phyloP scores from a whole-genome alignment of 2,888 invertebrate species.

The Standfussiana lucernea region DNA sequence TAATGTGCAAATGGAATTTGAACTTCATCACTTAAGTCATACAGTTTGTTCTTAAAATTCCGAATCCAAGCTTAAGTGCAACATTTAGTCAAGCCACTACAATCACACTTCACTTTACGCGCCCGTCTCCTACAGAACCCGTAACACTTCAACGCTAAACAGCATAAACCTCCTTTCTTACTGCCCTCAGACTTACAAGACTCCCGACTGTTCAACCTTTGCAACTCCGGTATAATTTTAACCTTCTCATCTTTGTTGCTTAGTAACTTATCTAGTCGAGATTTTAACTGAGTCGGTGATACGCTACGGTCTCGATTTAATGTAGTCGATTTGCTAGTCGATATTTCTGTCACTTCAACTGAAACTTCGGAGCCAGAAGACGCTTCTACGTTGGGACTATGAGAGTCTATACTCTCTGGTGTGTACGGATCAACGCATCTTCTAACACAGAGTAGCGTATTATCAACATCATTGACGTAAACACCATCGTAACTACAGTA shows the following conservation, averaged over 20 bases:
- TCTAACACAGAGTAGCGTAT: conserved; percentile 82
- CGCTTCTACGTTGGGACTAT: conserved; percentile 91
- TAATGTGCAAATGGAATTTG: not conserved
- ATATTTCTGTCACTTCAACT: conserved; percentile 77
- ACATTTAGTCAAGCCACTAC: conserved; percentile 80
- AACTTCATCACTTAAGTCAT: not conserved
- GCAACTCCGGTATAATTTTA: conserved; percentile 76
- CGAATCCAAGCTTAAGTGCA: conserved; percentile 71
- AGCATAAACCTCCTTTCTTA: conserved; percentile 82
- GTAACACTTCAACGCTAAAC: conserved; percentile 85
- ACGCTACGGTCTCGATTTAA: conserved; percentile 86
- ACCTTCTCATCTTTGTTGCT: conserved; percentile 71
- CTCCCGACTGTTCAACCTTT: conserved; percentile 83
- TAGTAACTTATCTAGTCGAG: conserved; percentile 89
- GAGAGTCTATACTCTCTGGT: conserved; percentile 95
- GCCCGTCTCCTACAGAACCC: conserved; percentile 85
- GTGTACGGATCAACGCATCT: conserved; percentile 93
- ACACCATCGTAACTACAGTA: conserved; percentile 82
- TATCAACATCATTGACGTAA: conserved; percentile 90
- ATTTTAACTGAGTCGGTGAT: conserved; percentile 92
- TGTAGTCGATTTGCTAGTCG: conserved; percentile 72
- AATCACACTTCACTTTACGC: conserved; percentile 80
- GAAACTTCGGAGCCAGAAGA: conserved; percentile 78
- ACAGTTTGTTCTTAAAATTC: not conserved
- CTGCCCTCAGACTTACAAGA: conserved; percentile 84